A percentile compares a stretch with the other conserved stretches of the same genome.
phyloP scores from a whole-genome alignment of 2,888 invertebrate species.

The Gerosis bhagava region DNA sequence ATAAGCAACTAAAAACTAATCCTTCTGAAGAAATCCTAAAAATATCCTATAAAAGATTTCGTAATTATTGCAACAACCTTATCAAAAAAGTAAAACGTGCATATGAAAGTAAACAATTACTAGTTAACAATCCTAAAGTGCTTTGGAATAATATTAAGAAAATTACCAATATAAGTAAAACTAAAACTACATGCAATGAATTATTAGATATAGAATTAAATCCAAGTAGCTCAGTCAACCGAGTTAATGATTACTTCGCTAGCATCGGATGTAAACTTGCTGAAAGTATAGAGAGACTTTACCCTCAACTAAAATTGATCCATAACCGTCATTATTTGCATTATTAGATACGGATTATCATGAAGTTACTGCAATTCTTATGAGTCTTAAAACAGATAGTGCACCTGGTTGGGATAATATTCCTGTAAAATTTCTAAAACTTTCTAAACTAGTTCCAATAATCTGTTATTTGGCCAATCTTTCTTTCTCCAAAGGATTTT shows the following conservation, averaged over 20 bases:
- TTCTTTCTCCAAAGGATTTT: neutral
- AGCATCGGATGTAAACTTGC: neutral
- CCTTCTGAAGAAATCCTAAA: no score
- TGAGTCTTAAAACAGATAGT: neutral
- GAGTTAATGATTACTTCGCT: neutral
- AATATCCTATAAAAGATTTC: no score
- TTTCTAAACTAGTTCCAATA: neutral
- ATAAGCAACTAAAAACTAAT: no score
- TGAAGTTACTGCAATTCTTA: neutral
- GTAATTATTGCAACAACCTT: no score
- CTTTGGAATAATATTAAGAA: no score
- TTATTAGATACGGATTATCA: neutral
- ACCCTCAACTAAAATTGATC: neutral
- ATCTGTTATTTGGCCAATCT: neutral
- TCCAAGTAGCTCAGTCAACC: neutral
- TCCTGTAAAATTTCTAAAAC: neutral
- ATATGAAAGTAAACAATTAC: no score
- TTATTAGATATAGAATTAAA: neutral
- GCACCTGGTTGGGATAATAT: neutral
- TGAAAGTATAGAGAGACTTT: neutral
- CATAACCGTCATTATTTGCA: no score
- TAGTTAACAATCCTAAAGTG: no score
- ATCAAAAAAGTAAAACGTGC: no score
- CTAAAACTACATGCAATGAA: neutral
- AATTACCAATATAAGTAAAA: neutral